A percentile compares a stretch with the other conserved stretches of the same genome.
Evolutionary conservation across 2,113 vertebrate species (phyloP).

Genomic region (Perccottus glenii): DNA sequence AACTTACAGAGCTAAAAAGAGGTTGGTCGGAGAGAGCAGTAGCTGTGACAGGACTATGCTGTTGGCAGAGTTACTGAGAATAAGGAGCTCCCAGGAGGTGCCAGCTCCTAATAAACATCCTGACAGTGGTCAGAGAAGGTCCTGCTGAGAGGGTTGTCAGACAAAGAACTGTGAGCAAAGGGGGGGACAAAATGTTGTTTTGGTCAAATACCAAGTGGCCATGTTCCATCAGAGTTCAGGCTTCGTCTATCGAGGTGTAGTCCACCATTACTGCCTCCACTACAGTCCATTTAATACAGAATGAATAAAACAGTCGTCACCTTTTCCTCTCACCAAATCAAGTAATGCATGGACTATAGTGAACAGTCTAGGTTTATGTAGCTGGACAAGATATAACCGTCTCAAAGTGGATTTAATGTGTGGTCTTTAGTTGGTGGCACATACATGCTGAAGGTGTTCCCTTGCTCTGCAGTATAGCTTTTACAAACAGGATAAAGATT

Average conservation of each 20-base stretch:
- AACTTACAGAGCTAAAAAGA: not conserved
- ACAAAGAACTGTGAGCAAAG: slow-evolving; percentile 27
- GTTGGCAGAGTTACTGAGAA: slow-evolving; percentile 13
- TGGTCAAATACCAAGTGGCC: slow-evolving; percentile 32
- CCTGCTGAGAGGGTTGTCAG: slow-evolving; percentile 33
- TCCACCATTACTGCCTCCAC: not conserved
- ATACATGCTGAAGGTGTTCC: no score
- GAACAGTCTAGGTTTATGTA: no score
- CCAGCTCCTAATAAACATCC: slow-evolving; percentile 2
- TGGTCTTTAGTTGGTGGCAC: no score
- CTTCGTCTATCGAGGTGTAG: not conserved
- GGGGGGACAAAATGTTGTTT: slow-evolving; percentile 37
- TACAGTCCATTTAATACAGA: slow-evolving; percentile 31
- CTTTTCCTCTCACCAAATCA: not conserved
- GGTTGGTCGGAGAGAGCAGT: not conserved
- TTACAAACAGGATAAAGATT: not conserved
- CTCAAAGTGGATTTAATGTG: no score
- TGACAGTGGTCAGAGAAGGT: slow-evolving; percentile 17
- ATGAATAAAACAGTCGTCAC: slow-evolving; percentile 2
- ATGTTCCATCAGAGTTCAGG: slow-evolving; percentile 9
- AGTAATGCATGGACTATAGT: no score
- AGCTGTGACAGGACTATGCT: not conserved
- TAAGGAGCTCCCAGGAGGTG: slow-evolving; percentile 13
- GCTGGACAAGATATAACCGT: no score
- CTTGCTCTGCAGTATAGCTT: no score